Evolutionary conservation across 35 echinoderm and acorn worm genomes (phyloP), one percentile per base, ranked within the genome.

Genomic region (Apostichopus japonicus): DNA sequence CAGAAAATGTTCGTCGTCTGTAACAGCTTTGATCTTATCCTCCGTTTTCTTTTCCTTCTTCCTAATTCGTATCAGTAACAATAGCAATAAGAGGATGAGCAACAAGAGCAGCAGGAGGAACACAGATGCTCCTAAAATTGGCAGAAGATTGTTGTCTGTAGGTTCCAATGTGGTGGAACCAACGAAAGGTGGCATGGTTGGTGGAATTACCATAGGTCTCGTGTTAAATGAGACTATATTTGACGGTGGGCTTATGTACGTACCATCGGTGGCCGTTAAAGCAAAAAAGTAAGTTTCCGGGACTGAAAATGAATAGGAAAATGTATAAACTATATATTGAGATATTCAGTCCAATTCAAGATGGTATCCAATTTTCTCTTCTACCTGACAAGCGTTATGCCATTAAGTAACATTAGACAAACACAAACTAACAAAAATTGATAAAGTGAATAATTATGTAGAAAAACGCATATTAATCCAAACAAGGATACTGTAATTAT

Each of bases 11-110:
- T 89, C 86, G 7, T 89, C 86, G 23, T 89, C 23, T 6, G 24
- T 54, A 52, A 72, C 63, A 27, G 61, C 86, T 65, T n/a, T 59
- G 6, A 6, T 24, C 10, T 72, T 89, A 8, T 67, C 44, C 5
- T 89, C 86, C 5, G 44, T 51, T 54, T 89, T 65, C 27, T 89
- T 89, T 53, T 89, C 86, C 63, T 89, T 89, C 86, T 73, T 67
- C 27, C 56, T 89, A 23, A 65, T 23, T 25, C 86, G 25, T 16
- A 89, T 65, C 33, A 89, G 63, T 10, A 89, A 63, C 19, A 89
- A 25, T 1, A 89, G 86, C 4, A 89, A 63, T 16, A 89, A 22
- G 61, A 89, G 86, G 5, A 89, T 72, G 21, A 89, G 63, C 14
- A 89, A 56, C 14, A 89, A 51, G 15, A 89, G 56, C 61, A 89